Conservation (phyloP, 2,888 invertebrate genomes). For the Drosophila prolongata region DNA sequence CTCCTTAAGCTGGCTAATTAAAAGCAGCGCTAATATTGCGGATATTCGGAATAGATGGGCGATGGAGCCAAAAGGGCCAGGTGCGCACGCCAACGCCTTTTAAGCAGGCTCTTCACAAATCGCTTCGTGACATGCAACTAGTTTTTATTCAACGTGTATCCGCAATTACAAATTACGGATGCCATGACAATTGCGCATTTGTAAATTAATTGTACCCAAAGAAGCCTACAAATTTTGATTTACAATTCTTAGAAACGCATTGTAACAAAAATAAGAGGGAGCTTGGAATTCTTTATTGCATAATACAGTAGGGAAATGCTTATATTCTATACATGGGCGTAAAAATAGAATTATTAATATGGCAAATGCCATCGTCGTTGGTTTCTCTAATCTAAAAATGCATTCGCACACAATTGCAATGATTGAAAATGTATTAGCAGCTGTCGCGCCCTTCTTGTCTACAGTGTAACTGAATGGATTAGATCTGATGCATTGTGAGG, state of each 20-base stretch:
- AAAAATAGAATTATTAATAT: slow-evolving; percentile 39
- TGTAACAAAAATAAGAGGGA: not conserved
- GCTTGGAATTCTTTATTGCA: slow-evolving; percentile 13
- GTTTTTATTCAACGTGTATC: slow-evolving; percentile 9
- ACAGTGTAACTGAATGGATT: not conserved
- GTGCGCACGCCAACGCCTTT: slow-evolving; percentile 34
- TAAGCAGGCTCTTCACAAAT: slow-evolving; percentile 49
- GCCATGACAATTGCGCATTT: slow-evolving; percentile 50
- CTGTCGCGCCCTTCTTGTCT: slow-evolving; percentile 11
- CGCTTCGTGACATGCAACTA: slow-evolving; percentile 64
- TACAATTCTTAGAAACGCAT: slow-evolving; percentile 6
- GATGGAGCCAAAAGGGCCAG: slow-evolving; percentile 8
- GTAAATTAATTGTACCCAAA: slow-evolving; percentile 23
- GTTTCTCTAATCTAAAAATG: slow-evolving; percentile 28
- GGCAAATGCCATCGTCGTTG: slow-evolving; percentile 17
- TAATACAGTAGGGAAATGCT: slow-evolving; percentile 8
- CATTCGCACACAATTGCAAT: slow-evolving; percentile 13
- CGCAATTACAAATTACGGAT: slow-evolving; percentile 45
- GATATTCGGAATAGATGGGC: slow-evolving; percentile 21
- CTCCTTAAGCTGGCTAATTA: slow-evolving; percentile 58
- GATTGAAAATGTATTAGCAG: slow-evolving; percentile 38
- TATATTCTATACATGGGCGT: slow-evolving; percentile 6
- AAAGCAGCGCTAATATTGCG: slow-evolving; percentile 43
- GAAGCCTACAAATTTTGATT: slow-evolving; percentile 11
- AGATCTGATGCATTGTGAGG: too few species aligned